Evolutionary conservation across 2,113 vertebrate species (phyloP).

Genomic region (Sceloporus tristichus): DNA sequence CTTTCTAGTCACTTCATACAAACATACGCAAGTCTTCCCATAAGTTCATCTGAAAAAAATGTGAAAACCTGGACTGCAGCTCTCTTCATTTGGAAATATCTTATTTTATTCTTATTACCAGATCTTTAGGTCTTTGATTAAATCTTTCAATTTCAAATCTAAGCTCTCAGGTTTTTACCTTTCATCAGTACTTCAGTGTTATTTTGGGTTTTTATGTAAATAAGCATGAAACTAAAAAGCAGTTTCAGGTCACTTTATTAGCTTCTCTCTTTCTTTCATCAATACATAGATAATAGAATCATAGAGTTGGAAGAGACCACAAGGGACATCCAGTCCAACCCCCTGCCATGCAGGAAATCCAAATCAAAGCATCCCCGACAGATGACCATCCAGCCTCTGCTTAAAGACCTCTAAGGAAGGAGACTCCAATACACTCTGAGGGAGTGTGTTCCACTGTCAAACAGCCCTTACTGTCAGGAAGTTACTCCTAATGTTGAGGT

Average conservation of each 20-base stretch:
- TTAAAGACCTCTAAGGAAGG: too few species aligned
- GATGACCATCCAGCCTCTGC: too few species aligned
- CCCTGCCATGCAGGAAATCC: too few species aligned
- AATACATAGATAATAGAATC: neutral
- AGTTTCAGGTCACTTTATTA: neutral
- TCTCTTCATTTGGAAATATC: neutral
- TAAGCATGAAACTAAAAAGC: constrained; percentile 10
- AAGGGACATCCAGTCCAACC: too few species aligned
- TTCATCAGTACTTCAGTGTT: constrained; percentile 16
- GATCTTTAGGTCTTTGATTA: neutral
- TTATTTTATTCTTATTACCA: neutral
- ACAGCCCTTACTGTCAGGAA: too few species aligned
- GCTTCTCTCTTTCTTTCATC: neutral
- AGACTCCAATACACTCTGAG: too few species aligned
- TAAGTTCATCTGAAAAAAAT: neutral
- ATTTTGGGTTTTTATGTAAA: neutral
- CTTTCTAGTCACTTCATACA: neutral
- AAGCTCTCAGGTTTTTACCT: neutral
- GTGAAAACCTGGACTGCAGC: neutral
- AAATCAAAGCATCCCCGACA: too few species aligned
- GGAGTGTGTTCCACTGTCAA: too few species aligned
- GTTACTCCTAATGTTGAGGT: too few species aligned
- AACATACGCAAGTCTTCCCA: neutral
- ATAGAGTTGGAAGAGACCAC: too few species aligned
- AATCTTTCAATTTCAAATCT: constrained; percentile 27